Percentiles rank a stretch among this genome's conserved stretches.
phyloP scores from a whole-genome alignment of 2,888 invertebrate genomes.

The Limnephilus auricula region DNA sequence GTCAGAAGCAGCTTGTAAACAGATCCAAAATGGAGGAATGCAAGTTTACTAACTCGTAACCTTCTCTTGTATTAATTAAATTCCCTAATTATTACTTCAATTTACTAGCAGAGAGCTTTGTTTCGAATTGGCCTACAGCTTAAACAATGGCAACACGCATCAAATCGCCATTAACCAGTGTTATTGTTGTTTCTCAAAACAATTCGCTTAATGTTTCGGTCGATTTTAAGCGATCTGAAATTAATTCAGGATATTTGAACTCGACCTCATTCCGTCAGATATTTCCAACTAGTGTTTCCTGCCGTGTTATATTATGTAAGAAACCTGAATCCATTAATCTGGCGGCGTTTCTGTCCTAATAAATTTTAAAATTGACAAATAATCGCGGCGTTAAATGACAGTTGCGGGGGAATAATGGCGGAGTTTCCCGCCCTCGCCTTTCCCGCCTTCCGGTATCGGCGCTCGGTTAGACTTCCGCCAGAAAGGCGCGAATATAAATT shows the following conservation, averaged over 20 bases:
- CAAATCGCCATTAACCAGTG: not conserved
- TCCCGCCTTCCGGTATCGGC: constrained; percentile 55
- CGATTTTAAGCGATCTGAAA: not conserved
- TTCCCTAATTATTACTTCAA: constrained; percentile 10
- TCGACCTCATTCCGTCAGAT: constrained; percentile 9
- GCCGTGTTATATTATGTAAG: constrained; percentile 16
- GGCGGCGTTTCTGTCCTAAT: constrained; percentile 8
- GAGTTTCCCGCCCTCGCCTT: constrained; percentile 4
- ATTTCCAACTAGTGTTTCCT: not conserved
- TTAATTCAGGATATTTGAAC: not conserved
- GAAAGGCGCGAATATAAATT: constrained; percentile 58
- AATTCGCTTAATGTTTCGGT: not conserved
- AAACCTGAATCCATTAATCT: constrained; percentile 19
- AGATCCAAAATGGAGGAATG: constrained; percentile 22
- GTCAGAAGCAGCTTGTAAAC: constrained; percentile 18
- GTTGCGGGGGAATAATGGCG: constrained; percentile 47
- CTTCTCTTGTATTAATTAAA: constrained; percentile 12
- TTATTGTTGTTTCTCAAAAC: not conserved
- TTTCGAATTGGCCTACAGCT: not conserved
- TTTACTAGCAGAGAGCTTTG: not conserved
- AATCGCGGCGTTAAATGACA: constrained; percentile 50
- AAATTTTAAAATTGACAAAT: constrained; percentile 57
- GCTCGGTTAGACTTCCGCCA: constrained; percentile 59
- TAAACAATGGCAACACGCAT: not conserved
- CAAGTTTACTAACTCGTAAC: constrained; percentile 3